Percentiles rank a stretch among this genome's conserved stretches.
These are phyloP conservation scores for Sphaeramia orbicularis DNA, from an alignment of 2,797 vertebrate species.

Conservation along the genomic window DNA sequence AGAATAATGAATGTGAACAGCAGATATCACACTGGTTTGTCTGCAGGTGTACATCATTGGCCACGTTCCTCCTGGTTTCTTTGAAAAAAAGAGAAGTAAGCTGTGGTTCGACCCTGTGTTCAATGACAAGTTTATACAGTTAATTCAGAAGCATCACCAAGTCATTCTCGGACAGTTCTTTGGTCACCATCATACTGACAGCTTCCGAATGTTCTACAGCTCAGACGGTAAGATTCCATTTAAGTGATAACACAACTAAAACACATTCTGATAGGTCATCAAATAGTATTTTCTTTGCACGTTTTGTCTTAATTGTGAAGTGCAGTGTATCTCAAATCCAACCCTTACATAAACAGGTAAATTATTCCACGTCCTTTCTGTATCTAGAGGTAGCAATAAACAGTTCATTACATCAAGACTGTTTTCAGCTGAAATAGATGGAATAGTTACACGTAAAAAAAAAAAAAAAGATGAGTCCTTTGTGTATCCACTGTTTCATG, in stretches of 20 bases:
- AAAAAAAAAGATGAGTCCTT: no score
- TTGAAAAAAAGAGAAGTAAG: constrained; percentile 92
- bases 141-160: constrained; percentile 87
- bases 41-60: constrained; percentile 94
- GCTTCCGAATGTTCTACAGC: constrained; percentile 93
- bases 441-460: no score
- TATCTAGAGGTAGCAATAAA: no score
- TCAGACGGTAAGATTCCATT: constrained; percentile 65
- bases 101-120: constrained; percentile 90
- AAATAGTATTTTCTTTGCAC: no score
- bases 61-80: constrained; percentile 94
- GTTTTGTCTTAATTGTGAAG: no score
- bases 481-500: no score
- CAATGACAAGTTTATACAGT: constrained; percentile 87
- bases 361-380: no score
- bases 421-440: no score
- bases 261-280: no score
- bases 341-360: no score
- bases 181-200: constrained; percentile 96
- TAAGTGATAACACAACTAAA: background rate
- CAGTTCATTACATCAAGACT: no score
- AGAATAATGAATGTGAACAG: background rate
- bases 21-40: constrained; percentile 5
- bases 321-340: no score
- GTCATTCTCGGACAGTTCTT: constrained; percentile 94